Conservation (phyloP, 2,113 vertebrate genomes). For the Oreotragus oreotragus region DNA sequence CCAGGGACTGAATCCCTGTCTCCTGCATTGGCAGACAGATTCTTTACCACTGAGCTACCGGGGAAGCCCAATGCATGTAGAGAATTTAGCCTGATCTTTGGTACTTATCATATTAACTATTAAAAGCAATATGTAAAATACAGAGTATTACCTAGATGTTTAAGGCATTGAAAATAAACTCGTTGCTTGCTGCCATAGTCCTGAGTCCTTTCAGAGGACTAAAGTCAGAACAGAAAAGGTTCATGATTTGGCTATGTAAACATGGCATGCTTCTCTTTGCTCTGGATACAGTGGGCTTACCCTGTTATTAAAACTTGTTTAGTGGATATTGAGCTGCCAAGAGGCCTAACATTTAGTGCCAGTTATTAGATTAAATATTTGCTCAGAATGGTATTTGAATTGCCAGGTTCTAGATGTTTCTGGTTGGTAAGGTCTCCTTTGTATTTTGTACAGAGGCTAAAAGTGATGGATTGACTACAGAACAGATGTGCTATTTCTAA, state of each 20-base stretch:
- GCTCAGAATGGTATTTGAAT: conserved; percentile 14
- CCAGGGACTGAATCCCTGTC: neutral
- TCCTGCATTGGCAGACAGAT: neutral
- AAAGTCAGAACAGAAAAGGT: neutral
- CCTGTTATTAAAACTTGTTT: neutral
- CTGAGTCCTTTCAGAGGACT: neutral
- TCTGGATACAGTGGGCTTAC: neutral
- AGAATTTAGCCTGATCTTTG: neutral
- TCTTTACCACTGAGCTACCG: neutral
- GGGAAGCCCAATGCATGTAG: neutral
- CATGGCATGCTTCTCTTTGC: neutral
- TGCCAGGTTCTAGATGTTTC: neutral
- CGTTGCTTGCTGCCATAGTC: neutral
- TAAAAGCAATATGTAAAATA: neutral
- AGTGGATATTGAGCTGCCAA: neutral
- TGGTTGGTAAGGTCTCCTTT: neutral
- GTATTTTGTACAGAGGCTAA: conserved; percentile 17
- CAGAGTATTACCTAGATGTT: neutral
- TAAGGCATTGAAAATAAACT: neutral
- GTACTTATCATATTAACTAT: neutral
- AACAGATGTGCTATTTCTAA: neutral
- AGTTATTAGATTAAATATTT: conserved; percentile 33
- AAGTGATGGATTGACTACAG: neutral
- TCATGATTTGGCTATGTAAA: neutral
- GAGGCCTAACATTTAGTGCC: conserved; percentile 17